phyloP scores from a whole-genome alignment of 2,888 invertebrate genomes.

The Leucoma salicis region DNA sequence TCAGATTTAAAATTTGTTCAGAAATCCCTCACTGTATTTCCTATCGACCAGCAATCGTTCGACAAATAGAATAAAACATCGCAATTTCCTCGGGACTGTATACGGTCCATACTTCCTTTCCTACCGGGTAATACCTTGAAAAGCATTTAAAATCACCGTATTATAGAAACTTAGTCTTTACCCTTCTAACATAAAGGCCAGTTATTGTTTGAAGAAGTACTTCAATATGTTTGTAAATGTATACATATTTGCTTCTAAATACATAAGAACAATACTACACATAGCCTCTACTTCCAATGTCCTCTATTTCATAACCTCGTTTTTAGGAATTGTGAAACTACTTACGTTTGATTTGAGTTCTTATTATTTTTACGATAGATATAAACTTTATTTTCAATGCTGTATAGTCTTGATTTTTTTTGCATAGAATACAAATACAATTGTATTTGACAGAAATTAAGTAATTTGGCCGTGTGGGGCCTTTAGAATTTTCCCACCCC shows the following conservation, averaged over 20 bases:
- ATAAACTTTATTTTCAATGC: too few relatives aligned
- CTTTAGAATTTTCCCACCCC: too few relatives aligned
- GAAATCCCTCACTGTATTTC: constrained; percentile 48
- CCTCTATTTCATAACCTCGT: constrained; percentile 45
- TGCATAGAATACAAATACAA: too few relatives aligned
- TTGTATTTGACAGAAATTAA: too few relatives aligned
- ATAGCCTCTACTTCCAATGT: constrained; percentile 38
- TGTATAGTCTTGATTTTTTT: too few relatives aligned
- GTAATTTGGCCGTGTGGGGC: too few relatives aligned
- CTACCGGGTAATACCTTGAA: constrained; percentile 41
- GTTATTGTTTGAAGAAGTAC: constrained; percentile 11
- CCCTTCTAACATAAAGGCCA: not conserved
- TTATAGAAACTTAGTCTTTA: constrained; percentile 27
- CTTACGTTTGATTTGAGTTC: constrained; percentile 13
- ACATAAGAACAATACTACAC: constrained; percentile 58
- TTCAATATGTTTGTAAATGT: constrained; percentile 25
- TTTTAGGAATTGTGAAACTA: constrained; percentile 23
- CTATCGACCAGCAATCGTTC: constrained; percentile 53
- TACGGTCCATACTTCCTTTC: constrained; percentile 50
- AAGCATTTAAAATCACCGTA: constrained; percentile 11
- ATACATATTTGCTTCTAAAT: constrained; percentile 47
- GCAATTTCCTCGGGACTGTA: constrained; percentile 60
- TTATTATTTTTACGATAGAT: too few relatives aligned
- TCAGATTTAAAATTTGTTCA: constrained; percentile 34
- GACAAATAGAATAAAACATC: constrained; percentile 62